Percentiles rank a stretch among this genome's conserved stretches.
These are phyloP conservation scores for Steatocranus sp. DNA, from an alignment of 2,797 vertebrate species.

Conservation along the genomic window DNA sequence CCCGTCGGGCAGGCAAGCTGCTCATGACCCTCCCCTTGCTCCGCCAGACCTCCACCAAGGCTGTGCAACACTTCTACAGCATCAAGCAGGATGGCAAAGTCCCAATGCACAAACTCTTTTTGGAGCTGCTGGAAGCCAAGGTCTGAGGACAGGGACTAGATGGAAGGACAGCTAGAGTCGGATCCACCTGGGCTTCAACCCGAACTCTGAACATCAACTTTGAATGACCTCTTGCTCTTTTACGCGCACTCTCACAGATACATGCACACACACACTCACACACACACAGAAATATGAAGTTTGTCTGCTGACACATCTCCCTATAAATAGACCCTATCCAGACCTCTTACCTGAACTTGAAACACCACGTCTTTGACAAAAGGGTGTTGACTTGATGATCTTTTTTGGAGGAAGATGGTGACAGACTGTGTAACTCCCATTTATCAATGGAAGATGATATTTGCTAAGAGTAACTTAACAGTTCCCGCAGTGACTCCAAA, in stretches of 20 bases:
- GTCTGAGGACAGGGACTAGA: slow-evolving; percentile 78
- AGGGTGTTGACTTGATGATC: slow-evolving; percentile 43
- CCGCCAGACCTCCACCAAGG: slow-evolving; percentile 97
- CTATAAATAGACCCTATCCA: slow-evolving; percentile 27
- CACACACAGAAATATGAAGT: slow-evolving; percentile 26
- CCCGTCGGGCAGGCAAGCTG: slow-evolving; percentile 94
- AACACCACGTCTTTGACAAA: slow-evolving; percentile 35
- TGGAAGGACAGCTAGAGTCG: slow-evolving; percentile 36
- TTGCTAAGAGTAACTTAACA: slow-evolving; percentile 74
- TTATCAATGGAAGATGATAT: slow-evolving; percentile 52
- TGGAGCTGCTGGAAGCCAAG: slow-evolving; percentile 99
- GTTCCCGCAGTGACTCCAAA: slow-evolving; percentile 44
- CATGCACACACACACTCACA: slow-evolving; percentile 4
- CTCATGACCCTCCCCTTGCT: slow-evolving; percentile 98
- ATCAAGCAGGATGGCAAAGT: slow-evolving; percentile 99
- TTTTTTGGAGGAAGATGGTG: slow-evolving; percentile 42
- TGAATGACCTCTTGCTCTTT: slow-evolving; percentile 67
- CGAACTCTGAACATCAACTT: slow-evolving; percentile 56
- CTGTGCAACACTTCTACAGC: slow-evolving; percentile 99
- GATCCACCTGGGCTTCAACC: slow-evolving; percentile 29
- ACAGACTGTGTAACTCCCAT: slow-evolving; percentile 43
- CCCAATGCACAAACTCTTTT: slow-evolving; percentile 99
- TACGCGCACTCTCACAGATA: slow-evolving; percentile 28
- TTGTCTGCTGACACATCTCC: slow-evolving; percentile 35
- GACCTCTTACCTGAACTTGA: slow-evolving; percentile 35